Evolutionary conservation across 2,888 invertebrate species (phyloP).

Genomic region (Pristionchus maxplancki): DNA sequence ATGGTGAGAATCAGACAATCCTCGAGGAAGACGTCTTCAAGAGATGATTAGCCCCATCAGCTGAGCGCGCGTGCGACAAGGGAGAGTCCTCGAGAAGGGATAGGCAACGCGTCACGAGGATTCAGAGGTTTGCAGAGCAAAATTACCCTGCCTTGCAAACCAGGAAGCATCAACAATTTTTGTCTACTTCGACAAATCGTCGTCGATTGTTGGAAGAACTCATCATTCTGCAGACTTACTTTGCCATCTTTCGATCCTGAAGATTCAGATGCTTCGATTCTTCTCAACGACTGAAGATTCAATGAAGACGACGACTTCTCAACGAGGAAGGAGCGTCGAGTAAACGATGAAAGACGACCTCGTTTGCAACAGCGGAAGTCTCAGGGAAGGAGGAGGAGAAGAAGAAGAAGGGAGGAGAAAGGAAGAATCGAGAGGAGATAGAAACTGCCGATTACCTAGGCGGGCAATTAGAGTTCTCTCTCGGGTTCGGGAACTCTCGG

Average conservation of each 20-base stretch:
- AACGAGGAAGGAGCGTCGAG: not conserved
- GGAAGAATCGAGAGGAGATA: not conserved
- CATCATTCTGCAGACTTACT: too few species aligned
- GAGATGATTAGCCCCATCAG: not conserved
- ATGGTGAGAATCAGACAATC: too few species aligned
- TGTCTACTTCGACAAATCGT: too few species aligned
- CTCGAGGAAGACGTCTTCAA: too few species aligned
- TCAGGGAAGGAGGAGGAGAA: not conserved
- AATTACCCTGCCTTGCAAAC: too few species aligned
- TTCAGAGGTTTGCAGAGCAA: too few species aligned
- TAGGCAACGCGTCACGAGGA: not conserved
- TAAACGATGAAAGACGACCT: not conserved
- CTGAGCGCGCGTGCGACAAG: not conserved
- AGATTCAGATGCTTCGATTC: too few species aligned
- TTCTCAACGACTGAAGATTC: not conserved
- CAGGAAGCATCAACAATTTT: too few species aligned
- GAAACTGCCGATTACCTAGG: slow-evolving; percentile 1
- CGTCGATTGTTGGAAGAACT: too few species aligned
- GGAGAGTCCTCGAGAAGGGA: not conserved
- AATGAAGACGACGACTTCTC: not conserved
- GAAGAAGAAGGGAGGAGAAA: not conserved
- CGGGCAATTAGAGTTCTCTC: not conserved
- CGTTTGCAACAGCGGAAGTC: not conserved
- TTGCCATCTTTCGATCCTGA: too few species aligned
- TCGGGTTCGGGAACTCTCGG: not conserved